Evolutionary conservation across 2,797 vertebrate genomes (phyloP).

Genomic region (Hydrolagus colliei): DNA sequence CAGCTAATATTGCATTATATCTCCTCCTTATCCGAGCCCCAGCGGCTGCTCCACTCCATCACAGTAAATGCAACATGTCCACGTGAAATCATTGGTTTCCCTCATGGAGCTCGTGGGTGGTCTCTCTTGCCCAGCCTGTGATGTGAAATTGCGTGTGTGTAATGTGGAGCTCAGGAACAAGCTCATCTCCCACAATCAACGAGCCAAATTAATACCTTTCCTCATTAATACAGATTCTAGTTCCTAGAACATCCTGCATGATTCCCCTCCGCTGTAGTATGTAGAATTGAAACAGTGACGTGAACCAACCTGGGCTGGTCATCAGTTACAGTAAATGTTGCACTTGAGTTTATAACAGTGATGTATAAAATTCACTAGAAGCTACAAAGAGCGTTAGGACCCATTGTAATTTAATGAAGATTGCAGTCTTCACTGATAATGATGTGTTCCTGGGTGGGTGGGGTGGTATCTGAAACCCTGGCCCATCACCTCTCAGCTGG

Average conservation of each 20-base stretch:
- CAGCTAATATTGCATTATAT: not conserved
- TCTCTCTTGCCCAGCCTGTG: conserved; percentile 47
- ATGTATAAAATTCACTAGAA: no score
- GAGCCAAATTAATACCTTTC: not conserved
- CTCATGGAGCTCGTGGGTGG: conserved; percentile 52
- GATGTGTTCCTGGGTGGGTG: no score
- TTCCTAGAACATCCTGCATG: conserved; percentile 8
- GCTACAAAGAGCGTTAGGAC: no score
- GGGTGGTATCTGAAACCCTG: no score
- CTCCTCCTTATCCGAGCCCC: not conserved
- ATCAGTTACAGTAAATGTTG: no score
- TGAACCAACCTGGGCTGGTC: no score
- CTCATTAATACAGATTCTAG: not conserved
- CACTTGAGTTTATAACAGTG: no score
- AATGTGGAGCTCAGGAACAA: conserved; percentile 50
- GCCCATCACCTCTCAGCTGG: no score
- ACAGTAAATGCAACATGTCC: conserved; percentile 41
- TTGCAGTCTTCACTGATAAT: no score
- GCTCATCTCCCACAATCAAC: conserved; percentile 39
- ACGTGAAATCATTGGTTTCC: conserved; percentile 57
- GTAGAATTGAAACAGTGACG: not conserved
- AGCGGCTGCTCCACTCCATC: not conserved
- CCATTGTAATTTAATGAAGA: no score
- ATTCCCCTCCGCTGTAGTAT: not conserved
- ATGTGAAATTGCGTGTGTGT: conserved; percentile 44